Conservation (phyloP, 2,113 vertebrate species). For the Mastomys coucha region DNA sequence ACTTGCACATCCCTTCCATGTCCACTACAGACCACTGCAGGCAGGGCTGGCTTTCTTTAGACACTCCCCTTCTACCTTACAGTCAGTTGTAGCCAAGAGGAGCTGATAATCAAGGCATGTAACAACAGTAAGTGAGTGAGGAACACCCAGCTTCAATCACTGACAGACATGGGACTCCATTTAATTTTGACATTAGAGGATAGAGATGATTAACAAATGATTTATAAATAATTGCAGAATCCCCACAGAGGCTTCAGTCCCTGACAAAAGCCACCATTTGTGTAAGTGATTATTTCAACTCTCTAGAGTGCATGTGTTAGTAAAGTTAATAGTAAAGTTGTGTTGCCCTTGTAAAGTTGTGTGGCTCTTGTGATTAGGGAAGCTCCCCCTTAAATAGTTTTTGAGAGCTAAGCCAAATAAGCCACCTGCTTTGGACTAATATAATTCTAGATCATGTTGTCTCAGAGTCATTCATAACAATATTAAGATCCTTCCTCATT, state of each 20-base stretch:
- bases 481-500: not conserved
- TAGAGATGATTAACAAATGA: not conserved
- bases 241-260: not conserved
- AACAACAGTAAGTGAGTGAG: not conserved
- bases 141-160: not conserved
- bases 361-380: not conserved
- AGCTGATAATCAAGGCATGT: not conserved
- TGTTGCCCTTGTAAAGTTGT: not conserved
- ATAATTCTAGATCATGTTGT: not conserved
- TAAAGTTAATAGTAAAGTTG: not conserved
- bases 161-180: not conserved
- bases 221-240: constrained; percentile 34
- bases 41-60: not conserved
- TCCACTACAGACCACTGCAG: not conserved
- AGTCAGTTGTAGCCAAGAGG: not conserved
- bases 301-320: not conserved
- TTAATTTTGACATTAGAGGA: constrained; percentile 23
- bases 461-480: not conserved
- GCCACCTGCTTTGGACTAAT: not conserved
- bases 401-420: constrained; percentile 4
- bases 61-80: not conserved
- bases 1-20: not conserved
- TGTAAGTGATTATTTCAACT: not conserved
- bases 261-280: not conserved
- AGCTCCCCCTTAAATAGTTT: not conserved